These are phyloP conservation scores for Corythoichthys haematopterus DNA, from an alignment of 2,113 vertebrate genomes.

Conservation along the genomic window DNA sequence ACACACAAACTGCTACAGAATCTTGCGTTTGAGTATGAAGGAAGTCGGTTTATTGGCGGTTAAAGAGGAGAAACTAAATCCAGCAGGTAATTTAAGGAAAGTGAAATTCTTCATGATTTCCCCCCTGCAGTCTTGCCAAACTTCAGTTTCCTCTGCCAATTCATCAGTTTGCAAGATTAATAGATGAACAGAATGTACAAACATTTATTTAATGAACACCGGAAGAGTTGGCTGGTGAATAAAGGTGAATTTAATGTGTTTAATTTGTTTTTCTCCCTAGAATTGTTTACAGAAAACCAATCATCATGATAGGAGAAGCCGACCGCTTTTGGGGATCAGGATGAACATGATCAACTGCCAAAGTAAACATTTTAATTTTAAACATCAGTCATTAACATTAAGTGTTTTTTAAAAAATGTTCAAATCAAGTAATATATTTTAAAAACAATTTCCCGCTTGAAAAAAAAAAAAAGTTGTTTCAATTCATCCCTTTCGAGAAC, in stretches of 20 bases:
- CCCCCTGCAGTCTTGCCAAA: not conserved
- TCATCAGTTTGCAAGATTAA: not conserved
- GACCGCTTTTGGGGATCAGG: not conserved
- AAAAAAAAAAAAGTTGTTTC: not conserved
- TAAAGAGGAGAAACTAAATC: constrained; percentile 34
- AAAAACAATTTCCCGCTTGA: not conserved
- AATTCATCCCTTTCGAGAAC: too few species aligned
- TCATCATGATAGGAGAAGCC: not conserved
- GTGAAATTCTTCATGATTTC: constrained; percentile 15
- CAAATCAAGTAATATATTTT: not conserved
- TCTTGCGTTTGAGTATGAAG: constrained; percentile 37
- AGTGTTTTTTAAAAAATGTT: not conserved
- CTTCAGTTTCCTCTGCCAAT: not conserved
- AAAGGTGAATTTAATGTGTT: not conserved
- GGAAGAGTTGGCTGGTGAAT: not conserved
- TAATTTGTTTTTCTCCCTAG: not conserved
- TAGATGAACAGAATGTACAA: not conserved
- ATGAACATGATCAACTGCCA: not conserved
- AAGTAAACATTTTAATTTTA: not conserved
- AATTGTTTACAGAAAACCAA: not conserved
- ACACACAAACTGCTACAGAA: constrained; percentile 12
- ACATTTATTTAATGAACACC: constrained; percentile 1
- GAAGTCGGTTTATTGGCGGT: constrained; percentile 51
- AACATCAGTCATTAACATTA: not conserved
- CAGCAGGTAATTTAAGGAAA: constrained; percentile 12